Base-by-base conservation (phyloP, 2,797 vertebrate genomes). In the Perodicticus potto region DNA sequence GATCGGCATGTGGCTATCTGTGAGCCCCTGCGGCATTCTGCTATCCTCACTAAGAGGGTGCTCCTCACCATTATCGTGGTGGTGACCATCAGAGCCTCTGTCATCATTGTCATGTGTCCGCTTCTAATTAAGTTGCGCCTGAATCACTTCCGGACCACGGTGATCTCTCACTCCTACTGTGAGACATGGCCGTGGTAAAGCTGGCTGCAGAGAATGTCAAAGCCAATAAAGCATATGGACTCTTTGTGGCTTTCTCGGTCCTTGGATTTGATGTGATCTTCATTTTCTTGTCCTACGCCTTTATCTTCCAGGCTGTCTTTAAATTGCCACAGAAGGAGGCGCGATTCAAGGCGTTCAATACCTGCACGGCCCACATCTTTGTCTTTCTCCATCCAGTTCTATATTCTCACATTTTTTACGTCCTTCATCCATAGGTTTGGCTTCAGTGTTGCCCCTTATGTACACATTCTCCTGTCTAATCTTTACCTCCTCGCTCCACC, bases 111-210 rank as follows among this genome's bases (percentile, higher is more conserved):
- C 8, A 96, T 95, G 67, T 85, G 97, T 6, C 86, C 96, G 7
- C 67, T 97, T 80, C 91, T 97, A 14, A 73, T 96, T 27, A 97
- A 88, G 73, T 25, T 74, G 77, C 43, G 80, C 13, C 92, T 96
- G 27, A 89, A 91, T 16, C 72, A 86, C 37, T 76, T 83, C 59
- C 34, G 13, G 9, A 86, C 69, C 32, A 96, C 89, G 32, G 13
- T 96, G 25, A 96, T 96, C 22, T 45, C 69, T 45, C 98, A 86
- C 25, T 93, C 67, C 13, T 88, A 82, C 92, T 74, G 85, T 53
- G 98, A 98, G 92, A 99, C 74, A 98, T 97, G n/a, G 98, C 98
- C 19, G 70, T 99, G 61, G 3, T 98, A 23, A 99, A 98, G 78
- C 82, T 99, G 27, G 67, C 95, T 4, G 98, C 98, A n/a, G 98